phyloP scores from a whole-genome alignment of 2,113 vertebrate species.

The Australoheros scitulus region DNA sequence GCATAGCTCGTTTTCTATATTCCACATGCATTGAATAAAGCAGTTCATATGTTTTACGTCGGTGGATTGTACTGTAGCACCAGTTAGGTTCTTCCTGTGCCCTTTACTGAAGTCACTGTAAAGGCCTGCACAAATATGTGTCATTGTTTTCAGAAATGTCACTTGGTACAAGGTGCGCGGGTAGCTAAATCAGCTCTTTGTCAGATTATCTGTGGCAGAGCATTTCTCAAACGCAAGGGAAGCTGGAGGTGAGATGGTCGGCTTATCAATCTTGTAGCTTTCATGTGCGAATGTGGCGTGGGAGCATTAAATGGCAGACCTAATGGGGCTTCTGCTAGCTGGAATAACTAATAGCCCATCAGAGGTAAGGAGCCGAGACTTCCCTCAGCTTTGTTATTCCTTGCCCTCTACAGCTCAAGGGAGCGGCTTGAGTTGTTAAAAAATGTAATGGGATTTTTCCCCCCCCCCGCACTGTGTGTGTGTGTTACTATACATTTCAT shows the following conservation, averaged over 20 bases:
- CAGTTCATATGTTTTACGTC: conserved; percentile 29
- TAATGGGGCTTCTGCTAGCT: conserved; percentile 74
- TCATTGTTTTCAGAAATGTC: conserved; percentile 54
- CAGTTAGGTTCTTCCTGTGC: conserved; percentile 10
- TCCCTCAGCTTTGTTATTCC: conserved; percentile 69
- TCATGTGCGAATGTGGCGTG: conserved; percentile 65
- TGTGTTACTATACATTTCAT: conserved; percentile 11
- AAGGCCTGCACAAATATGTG: conserved; percentile 12
- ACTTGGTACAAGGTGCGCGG: conserved; percentile 35
- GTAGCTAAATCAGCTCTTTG: conserved; percentile 56
- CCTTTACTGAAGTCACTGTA: conserved; percentile 25
- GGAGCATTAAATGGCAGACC: conserved; percentile 72
- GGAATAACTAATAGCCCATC: conserved; percentile 78
- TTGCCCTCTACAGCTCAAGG: conserved; percentile 62
- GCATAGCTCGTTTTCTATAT: conserved; percentile 55
- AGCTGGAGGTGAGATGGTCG: conserved; percentile 57
- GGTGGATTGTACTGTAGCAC: conserved; percentile 14
- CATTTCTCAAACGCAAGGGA: conserved; percentile 51
- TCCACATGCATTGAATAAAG: conserved; percentile 30
- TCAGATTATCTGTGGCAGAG: conserved; percentile 54
- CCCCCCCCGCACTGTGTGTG: not conserved
- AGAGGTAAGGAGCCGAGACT: conserved; percentile 68
- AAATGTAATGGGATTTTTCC: conserved; percentile 66
- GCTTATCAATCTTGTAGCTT: conserved; percentile 67
- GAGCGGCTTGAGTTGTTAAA: conserved; percentile 58